Percentiles rank a stretch among this genome's conserved stretches.
Evolutionary conservation across 2,113 vertebrate species (phyloP).

Genomic region (Hippolais icterina): DNA sequence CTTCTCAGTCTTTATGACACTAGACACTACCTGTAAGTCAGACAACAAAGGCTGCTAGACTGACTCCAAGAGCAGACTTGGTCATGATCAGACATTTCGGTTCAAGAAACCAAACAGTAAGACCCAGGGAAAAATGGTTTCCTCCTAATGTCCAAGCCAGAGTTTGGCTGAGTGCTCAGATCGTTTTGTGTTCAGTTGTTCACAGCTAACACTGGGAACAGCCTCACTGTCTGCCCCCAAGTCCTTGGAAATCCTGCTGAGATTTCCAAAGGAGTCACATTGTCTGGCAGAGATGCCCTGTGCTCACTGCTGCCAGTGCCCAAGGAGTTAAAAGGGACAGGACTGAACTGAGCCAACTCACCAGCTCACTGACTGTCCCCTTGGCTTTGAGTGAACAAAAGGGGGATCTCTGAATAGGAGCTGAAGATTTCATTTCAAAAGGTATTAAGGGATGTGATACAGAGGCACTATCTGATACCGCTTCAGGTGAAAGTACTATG

Average conservation of each 20-base stretch:
- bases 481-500: neutral
- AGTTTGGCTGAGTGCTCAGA: neutral
- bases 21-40: neutral
- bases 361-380: neutral
- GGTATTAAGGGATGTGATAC: neutral
- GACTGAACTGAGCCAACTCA: neutral
- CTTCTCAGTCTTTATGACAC: neutral
- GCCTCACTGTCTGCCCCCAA: neutral
- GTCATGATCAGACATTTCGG: neutral
- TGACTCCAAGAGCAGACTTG: neutral
- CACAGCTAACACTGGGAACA: neutral
- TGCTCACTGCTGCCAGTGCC: fast-evolving
- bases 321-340: neutral
- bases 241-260: neutral
- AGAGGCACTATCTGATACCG: neutral
- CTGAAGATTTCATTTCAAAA: neutral
- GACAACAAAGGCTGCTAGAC: neutral
- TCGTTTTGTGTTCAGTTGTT: neutral
- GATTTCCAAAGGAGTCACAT: neutral
- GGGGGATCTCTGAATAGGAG: neutral
- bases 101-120: neutral
- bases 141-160: neutral
- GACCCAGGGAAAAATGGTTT: neutral
- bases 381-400: neutral
- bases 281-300: neutral